A percentile compares a stretch with the other conserved stretches of the same genome.
Evolutionary conservation across 2,113 vertebrate genomes (phyloP).

Genomic region (Scopus umbretta): DNA sequence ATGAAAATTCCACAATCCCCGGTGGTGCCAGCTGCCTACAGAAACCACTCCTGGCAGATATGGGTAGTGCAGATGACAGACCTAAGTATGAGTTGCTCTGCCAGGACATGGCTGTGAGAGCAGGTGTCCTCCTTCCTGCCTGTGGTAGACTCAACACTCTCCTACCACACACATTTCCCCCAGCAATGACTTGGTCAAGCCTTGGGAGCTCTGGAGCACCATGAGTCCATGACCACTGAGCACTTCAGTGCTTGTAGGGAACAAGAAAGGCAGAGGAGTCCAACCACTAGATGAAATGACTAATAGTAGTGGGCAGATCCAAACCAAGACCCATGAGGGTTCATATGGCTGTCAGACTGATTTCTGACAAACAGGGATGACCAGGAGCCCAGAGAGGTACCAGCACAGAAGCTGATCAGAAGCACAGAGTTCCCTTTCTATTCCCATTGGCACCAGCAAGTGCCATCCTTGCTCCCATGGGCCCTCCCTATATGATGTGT

Average conservation of each 20-base stretch:
- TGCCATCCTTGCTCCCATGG: background rate
- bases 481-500: fast-evolving
- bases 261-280: background rate
- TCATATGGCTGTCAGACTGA: background rate
- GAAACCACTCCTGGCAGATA: background rate
- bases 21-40: background rate
- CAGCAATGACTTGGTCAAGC: background rate
- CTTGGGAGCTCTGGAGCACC: background rate
- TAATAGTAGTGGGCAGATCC: background rate
- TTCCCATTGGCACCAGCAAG: background rate
- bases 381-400: background rate
- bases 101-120: background rate
- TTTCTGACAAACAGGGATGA: background rate
- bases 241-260: background rate
- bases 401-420: background rate
- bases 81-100: background rate
- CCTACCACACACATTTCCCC: no score
- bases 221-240: background rate
- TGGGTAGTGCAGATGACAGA: background rate
- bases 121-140: background rate
- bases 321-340: background rate
- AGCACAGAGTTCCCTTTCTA: background rate
- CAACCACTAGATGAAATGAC: background rate
- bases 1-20: background rate
- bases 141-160: background rate